Conservation (phyloP, 1,140 invertebrate species). For the Diorhabda elongata region DNA sequence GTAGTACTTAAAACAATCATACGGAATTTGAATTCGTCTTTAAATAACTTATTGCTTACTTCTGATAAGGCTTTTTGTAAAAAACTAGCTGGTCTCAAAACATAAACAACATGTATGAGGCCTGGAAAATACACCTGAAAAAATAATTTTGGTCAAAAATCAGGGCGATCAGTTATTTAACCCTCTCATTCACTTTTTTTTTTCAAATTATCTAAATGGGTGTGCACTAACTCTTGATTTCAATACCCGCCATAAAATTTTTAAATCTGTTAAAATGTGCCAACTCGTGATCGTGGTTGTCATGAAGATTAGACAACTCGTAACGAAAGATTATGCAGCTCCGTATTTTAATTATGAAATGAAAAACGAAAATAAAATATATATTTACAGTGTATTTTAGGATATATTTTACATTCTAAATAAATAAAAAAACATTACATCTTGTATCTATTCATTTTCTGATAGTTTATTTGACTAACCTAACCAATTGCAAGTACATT, state of each 20-base stretch:
- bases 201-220: slow-evolving; percentile 5
- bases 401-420: no score
- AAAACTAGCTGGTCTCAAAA: slow-evolving; percentile 86
- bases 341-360: neutral
- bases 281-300: no score
- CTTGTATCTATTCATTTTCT: no score
- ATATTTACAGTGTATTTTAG: no score
- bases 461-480: no score
- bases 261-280: no score
- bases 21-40: slow-evolving; percentile 91
- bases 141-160: neutral
- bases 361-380: no score
- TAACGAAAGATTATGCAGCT: neutral
- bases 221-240: neutral
- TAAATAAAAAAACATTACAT: no score
- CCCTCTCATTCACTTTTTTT: neutral
- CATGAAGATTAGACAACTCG: no score
- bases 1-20: slow-evolving; percentile 75
- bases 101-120: slow-evolving; percentile 86
- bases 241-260: no score
- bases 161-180: no score
- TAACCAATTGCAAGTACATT: no score
- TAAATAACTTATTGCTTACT: slow-evolving; percentile 89
- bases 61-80: slow-evolving; percentile 94
- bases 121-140: slow-evolving; percentile 90